phyloP scores from a whole-genome alignment of 1,140 invertebrate genomes.

The Trichonephila inaurata region DNA sequence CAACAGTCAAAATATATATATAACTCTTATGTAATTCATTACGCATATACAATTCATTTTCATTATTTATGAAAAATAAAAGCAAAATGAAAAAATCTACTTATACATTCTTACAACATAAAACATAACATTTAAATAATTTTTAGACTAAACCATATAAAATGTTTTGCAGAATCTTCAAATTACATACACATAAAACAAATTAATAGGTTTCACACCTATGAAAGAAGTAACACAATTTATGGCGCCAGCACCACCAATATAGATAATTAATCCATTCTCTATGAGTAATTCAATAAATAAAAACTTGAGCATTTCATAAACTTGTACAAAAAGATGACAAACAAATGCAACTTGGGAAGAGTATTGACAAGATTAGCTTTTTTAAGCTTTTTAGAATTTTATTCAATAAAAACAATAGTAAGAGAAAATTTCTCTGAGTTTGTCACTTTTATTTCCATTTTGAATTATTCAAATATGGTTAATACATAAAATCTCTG shows the following conservation, averaged over 20 bases:
- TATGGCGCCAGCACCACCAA: neutral
- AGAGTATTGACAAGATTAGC: neutral
- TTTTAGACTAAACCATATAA: neutral
- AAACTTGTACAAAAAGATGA: neutral
- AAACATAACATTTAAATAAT: neutral
- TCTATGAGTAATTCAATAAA: neutral
- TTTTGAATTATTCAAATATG: too few relatives aligned
- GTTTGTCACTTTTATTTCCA: too few relatives aligned
- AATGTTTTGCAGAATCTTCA: neutral
- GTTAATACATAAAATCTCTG: too few relatives aligned
- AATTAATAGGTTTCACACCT: neutral
- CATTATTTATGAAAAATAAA: neutral
- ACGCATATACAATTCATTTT: neutral
- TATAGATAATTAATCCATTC: neutral
- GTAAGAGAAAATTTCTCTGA: too few relatives aligned
- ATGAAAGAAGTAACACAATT: neutral
- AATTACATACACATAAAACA: neutral
- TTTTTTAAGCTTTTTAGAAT: neutral
- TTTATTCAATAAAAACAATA: neutral
- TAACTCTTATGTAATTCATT: neutral
- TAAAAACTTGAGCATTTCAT: neutral
- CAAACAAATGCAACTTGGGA: neutral
- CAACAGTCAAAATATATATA: neutral
- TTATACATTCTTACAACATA: neutral
- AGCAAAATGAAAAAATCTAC: neutral